phyloP scores from a whole-genome alignment of 2,113 vertebrate genomes.

The Callaeas wilsoni region DNA sequence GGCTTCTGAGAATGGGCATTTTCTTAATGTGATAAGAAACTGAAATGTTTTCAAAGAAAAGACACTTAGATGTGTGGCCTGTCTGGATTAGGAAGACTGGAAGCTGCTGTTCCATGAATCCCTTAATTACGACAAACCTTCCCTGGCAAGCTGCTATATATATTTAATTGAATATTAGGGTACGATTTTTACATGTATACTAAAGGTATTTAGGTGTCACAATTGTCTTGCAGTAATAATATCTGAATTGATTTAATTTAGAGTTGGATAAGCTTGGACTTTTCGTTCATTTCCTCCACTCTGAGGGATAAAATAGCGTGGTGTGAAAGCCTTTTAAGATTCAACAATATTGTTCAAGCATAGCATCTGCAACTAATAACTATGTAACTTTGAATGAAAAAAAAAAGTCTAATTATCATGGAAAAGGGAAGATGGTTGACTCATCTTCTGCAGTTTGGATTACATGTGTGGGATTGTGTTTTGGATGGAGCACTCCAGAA shows the following conservation, averaged over 20 bases:
- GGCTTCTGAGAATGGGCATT: conserved; percentile 49
- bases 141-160: background rate
- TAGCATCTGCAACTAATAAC: conserved; percentile 54
- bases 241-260: background rate
- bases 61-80: conserved; percentile 15
- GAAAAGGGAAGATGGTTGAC: conserved; percentile 57
- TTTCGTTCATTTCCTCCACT: conserved; percentile 19
- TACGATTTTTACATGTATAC: background rate
- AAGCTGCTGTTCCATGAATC: background rate
- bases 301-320: background rate
- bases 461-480: conserved; percentile 78
- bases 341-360: background rate
- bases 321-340: conserved; percentile 41
- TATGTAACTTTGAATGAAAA: conserved; percentile 10
- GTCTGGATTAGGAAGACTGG: background rate
- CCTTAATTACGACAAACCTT: background rate
- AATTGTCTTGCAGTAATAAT: background rate
- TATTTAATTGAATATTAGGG: background rate
- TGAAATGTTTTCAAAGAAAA: conserved; percentile 56
- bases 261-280: background rate
- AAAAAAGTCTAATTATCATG: conserved; percentile 50
- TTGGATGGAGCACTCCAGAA: conserved; percentile 74
- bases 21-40: conserved; percentile 56
- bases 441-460: conserved; percentile 72
- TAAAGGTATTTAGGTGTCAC: background rate